Evolutionary conservation across 2,113 vertebrate species (phyloP).

Genomic region (Corvus moneduloides): DNA sequence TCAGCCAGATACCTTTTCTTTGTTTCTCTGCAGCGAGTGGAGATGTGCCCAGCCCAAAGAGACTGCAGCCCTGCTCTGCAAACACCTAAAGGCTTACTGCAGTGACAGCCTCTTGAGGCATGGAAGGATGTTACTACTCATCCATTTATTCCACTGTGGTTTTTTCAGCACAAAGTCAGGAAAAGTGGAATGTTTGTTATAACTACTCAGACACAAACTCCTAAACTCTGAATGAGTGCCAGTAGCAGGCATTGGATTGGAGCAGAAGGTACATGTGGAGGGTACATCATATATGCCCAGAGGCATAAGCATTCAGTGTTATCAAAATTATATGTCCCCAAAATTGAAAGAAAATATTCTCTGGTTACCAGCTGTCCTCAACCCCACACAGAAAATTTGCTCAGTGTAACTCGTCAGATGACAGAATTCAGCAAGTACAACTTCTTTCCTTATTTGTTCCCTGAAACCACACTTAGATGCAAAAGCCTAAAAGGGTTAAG

Average conservation of each 20-base stretch:
- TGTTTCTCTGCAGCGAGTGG: not conserved
- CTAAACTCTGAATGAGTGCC: not conserved
- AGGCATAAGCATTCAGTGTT: not conserved
- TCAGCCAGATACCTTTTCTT: not conserved
- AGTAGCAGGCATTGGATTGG: not conserved
- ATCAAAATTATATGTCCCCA: not conserved
- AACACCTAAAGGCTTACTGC: not conserved
- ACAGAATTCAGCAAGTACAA: not conserved
- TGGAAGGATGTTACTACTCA: not conserved
- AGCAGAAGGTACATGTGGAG: not conserved
- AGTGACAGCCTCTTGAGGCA: not conserved
- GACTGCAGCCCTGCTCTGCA: not conserved
- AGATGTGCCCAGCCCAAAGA: not conserved
- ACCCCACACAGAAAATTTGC: not conserved
- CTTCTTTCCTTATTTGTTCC: not conserved
- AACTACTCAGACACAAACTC: not conserved
- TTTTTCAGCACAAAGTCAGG: not conserved
- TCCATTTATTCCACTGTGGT: not conserved
- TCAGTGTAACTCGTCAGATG: not conserved
- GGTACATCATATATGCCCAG: not conserved
- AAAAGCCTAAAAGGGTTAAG: not conserved
- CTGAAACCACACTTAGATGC: not conserved
- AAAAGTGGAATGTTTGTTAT: not conserved
- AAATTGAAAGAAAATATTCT: not conserved
- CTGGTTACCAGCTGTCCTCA: not conserved